Evolutionary conservation across 2,797 vertebrate genomes (phyloP), one percentile per base, ranked within the genome.

Genomic region (Karalla daura): DNA sequence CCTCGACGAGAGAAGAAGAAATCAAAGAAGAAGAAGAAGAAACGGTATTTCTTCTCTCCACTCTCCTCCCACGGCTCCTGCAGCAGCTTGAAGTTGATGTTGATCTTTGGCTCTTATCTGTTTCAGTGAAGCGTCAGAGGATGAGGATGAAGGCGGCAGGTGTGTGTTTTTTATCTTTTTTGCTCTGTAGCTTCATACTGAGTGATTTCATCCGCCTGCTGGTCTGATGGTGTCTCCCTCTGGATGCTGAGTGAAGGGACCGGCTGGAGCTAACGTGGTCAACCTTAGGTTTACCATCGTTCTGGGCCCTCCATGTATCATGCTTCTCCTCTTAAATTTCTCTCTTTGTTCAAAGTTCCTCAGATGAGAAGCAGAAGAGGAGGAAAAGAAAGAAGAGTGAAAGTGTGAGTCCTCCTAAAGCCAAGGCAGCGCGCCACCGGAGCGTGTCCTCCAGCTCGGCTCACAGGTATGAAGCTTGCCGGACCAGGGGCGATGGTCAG

Each of bases 331-430:
- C n/a, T 2, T 40, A 21, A 40, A n/a, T 9, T 2, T 24, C 6
- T 46, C 23, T 50, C 11, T 21, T 20, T 2, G 1, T 5, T 28
- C 66, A 60, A 40, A 96, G 95, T 68, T 95, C 94, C 12, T 95
- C 95, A 55, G 94, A 91, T 2, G 92, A 94, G 76, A 94, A 92
- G 70, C 89, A 88, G 51, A 86, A 75, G 46, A 94, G 94, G 84
- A 94, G 93, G 60, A 95, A 93, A 70, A 91, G 87, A 2, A 95
- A 92, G 78, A 91, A 86, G 71, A 93, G 79, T 5, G 70, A 81
- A 6, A 88, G 83, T 9, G 41, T 40, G 0, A 87, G 84, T 80
- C 89, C 89, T 14, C 81, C 87, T 0, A 87, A 87, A 52, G 43
- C 44, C 1, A 93, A 92, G 54, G 46, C 72, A 1, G 58, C 5